Evolutionary conservation across 2,113 vertebrate species (phyloP), one percentile per base, ranked within the genome.

Genomic region (Phrynosoma platyrhinos): DNA sequence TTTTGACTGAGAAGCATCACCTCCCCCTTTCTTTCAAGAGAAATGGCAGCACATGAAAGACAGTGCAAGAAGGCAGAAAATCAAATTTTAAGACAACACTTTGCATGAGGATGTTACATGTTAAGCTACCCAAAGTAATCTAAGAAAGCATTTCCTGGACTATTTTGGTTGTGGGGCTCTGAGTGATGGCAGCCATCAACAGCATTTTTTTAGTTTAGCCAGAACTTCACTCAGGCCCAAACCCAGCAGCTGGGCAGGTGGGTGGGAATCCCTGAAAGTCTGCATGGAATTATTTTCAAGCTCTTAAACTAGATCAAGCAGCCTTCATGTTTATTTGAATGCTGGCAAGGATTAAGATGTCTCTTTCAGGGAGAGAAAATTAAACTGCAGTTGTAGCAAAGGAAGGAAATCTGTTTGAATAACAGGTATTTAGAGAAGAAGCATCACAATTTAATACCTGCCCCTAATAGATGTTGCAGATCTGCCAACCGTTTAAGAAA

Each of bases 351-450:
- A 79, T 79, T 55, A 84, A 21, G 72, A 2, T 86, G 7, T 79
- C 92, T 81, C 86, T 92, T 0, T 47, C 0, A 86, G n/a, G 76
- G 92, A 91, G 82, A 91, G 27, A n/a, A 83, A 94, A 72, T 75
- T 47, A 79, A n/a, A 55, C 79, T 89, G 53, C 79, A 64, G 72
- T 76, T 10, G 36, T 88, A 92, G 94, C 90, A 55, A 88, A 62
- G 66, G 3, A 74, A 74, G 16, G 12, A 71, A 92, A 75, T 7
- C 1, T 32, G 87, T 88, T 83, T 69, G 55, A 32, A 25, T 77
- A 90, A 6, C 3, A 90, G 52, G 52, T 82, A 91, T 92, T 90
- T 85, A 16, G 14, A 58, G 25, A 20, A 58, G 25, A 58, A 36
- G 42, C 1, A 42, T 40, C 9, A 5, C 40, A 25, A 40, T 84